Percentiles rank a stretch among this genome's conserved stretches.
These are phyloP conservation scores for Crenuchus spilurus DNA, from an alignment of 2,797 vertebrate species.

Conservation along the genomic window DNA sequence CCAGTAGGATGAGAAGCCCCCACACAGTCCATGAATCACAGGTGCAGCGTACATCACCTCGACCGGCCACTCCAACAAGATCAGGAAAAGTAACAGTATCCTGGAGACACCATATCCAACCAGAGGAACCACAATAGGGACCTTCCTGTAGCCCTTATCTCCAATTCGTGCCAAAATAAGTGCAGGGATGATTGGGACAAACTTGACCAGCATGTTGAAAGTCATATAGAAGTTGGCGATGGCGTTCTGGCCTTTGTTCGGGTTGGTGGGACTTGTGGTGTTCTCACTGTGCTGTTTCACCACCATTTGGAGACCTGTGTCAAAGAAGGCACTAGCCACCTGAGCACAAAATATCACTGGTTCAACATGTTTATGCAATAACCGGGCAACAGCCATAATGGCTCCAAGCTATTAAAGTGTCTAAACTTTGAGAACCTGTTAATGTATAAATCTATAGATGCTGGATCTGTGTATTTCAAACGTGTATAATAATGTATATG, in stretches of 20 bases:
- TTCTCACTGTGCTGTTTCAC: constrained; percentile 82
- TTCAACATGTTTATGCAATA: constrained; percentile 63
- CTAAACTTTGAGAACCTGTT: no score
- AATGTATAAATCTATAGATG: no score
- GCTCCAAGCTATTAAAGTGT: no score
- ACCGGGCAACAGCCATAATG: neutral
- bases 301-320: constrained; percentile 85
- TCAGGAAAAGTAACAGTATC: constrained; percentile 78
- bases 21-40: constrained; percentile 81
- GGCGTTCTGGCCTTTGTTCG: constrained; percentile 78
- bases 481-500: no score
- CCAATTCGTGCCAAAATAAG: constrained; percentile 82
- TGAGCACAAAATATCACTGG: constrained; percentile 81
- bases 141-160: constrained; percentile 83
- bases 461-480: no score
- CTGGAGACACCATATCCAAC: constrained; percentile 84
- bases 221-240: constrained; percentile 90
- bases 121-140: constrained; percentile 81
- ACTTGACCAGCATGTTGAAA: constrained; percentile 81
- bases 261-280: constrained; percentile 60
- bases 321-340: constrained; percentile 85
- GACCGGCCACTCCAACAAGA: constrained; percentile 79
- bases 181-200: constrained; percentile 84
- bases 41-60: constrained; percentile 84
- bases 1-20: constrained; percentile 87